Evolutionary conservation across 2,797 vertebrate genomes (phyloP), one percentile per base, ranked within the genome.

Genomic region (Epinephelus malabaricus): DNA sequence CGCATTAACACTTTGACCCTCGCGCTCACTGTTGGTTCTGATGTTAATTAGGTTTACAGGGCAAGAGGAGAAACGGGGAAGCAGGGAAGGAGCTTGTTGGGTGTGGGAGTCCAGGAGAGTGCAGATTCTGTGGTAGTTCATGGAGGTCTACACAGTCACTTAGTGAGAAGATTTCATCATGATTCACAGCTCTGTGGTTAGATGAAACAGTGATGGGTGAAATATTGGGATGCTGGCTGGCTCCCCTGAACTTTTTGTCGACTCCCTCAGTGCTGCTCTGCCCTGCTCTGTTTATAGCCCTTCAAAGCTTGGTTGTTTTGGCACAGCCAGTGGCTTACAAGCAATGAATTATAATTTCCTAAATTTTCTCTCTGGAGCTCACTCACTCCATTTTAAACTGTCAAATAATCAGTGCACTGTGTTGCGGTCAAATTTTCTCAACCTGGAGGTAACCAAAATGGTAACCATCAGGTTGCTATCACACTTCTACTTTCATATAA

Each of bases 1-100:
- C 67, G 71, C 82, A 78, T 82, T 88, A 90, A 88, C 86, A 92
- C 85, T 75, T 66, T 89, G 88, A 90, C 89, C 86, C 69, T 72
- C 27, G 9, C 3, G 12, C 76, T 80, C 83, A 61, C 69, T 75
- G 73, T 82, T 78, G 77, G 62, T 73, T 87, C 73, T 87, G 86
- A 91, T 90, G 82, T 54, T 90, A 84, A 87, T 92, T 87, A 80
- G 72, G 78, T 90, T 87, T 85, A 81, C 75, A 67, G 80, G 68
- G 73, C 51, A 40, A 46, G 30, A 30, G 81, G 69, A 69, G 68
- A 74, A 50, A 61, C 14, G 13, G 47, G 38, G 11, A 56, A 53
- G 64, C 25, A 45, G 54, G 58, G 70, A 47, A 65, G 56, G 27
- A 19, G 56, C 12, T 38, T 54, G 9, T 21, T 56, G 25, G 46